These are phyloP conservation scores for Podarcis raffonei DNA, from an alignment of 2,113 vertebrate genomes.

Conservation along the genomic window DNA sequence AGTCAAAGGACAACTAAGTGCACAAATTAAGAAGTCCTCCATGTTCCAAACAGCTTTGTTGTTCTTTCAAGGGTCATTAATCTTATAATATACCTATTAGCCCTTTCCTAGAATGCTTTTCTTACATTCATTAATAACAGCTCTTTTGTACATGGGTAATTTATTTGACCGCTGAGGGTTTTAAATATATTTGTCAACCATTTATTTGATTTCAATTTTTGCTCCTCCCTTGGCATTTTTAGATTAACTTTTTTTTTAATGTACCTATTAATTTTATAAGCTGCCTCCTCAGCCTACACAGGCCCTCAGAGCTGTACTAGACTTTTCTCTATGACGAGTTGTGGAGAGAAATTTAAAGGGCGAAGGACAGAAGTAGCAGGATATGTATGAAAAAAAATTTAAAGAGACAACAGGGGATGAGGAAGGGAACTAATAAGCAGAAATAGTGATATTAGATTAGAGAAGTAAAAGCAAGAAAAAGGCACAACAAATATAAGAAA, in stretches of 20 bases:
- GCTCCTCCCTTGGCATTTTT: neutral
- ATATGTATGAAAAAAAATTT: neutral
- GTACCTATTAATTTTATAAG: neutral
- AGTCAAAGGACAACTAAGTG: neutral
- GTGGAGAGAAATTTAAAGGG: neutral
- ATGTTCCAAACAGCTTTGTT: neutral
- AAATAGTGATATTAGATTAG: neutral
- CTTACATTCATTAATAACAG: neutral
- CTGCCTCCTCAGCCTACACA: neutral
- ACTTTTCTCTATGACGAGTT: neutral
- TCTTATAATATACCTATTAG: neutral
- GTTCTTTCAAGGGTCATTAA: neutral
- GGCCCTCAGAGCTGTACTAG: neutral
- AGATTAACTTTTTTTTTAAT: too few relatives aligned
- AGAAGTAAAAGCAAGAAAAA: neutral
- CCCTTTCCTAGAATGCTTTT: neutral
- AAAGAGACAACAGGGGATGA: neutral
- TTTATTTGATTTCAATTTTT: neutral
- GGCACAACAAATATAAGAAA: neutral
- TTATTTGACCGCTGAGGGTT: neutral
- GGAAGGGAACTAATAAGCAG: neutral
- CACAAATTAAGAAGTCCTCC: neutral
- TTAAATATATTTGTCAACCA: neutral
- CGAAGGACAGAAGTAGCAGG: accelerated
- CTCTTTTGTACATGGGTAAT: neutral